Evolutionary conservation across 2,888 invertebrate genomes (phyloP).

Genomic region (Pogonocherus hispidulus): DNA sequence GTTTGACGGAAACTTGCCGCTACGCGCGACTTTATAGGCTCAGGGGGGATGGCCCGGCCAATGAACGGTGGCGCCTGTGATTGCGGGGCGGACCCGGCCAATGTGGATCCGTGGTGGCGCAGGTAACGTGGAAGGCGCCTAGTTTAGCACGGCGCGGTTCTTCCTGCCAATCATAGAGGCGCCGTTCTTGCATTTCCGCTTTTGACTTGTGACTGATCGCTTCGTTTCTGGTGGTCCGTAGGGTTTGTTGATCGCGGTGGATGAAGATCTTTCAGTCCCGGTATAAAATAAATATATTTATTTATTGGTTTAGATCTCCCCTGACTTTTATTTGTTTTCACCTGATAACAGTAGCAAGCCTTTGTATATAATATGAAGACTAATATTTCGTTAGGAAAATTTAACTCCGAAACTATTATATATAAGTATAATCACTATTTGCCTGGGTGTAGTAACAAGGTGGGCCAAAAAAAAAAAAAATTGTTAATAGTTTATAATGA

Average conservation of each 20-base stretch:
- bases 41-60: slow-evolving; percentile 53
- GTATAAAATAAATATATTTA: too few species aligned
- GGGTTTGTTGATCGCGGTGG: background rate
- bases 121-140: slow-evolving; percentile 61
- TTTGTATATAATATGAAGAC: too few species aligned
- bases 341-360: too few species aligned
- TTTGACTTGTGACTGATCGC: slow-evolving; percentile 30
- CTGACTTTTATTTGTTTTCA: too few species aligned
- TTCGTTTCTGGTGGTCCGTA: slow-evolving; percentile 2
- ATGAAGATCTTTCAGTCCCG: background rate
- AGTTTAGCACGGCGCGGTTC: slow-evolving; percentile 54
- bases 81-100: slow-evolving; percentile 52
- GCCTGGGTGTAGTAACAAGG: too few species aligned
- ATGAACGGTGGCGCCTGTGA: slow-evolving; percentile 53
- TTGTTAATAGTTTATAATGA: too few species aligned
- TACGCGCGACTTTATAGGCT: slow-evolving; percentile 55
- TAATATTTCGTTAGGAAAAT: too few species aligned
- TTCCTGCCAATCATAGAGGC: slow-evolving; percentile 60
- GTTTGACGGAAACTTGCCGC: slow-evolving; percentile 26
- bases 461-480: too few species aligned
- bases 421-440: too few species aligned
- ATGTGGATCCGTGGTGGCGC: slow-evolving; percentile 52
- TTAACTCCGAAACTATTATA: too few species aligned
- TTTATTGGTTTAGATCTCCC: too few species aligned
- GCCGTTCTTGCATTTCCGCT: slow-evolving; percentile 56